Evolutionary conservation across 2,113 vertebrate genomes (phyloP).

Genomic region (Strix uralensis): DNA sequence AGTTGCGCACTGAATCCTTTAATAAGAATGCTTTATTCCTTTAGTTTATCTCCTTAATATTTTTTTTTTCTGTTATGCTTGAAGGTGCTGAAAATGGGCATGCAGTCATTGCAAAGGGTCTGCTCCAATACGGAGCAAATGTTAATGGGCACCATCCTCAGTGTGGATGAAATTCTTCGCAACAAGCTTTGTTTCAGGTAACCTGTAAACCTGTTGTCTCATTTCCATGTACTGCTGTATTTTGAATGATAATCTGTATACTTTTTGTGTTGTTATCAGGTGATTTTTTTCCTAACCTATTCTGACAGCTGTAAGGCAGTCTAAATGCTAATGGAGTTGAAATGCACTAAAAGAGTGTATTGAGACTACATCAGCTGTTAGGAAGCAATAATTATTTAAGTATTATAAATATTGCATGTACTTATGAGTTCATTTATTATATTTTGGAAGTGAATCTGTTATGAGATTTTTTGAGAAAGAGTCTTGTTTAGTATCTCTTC

Average conservation of each 20-base stretch:
- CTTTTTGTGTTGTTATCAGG: neutral
- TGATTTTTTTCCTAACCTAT: constrained; percentile 44
- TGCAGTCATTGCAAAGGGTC: constrained; percentile 59
- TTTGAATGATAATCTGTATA: constrained; percentile 19
- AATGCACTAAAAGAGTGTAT: neutral
- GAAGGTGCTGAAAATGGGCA: constrained; percentile 72
- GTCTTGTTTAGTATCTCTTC: neutral
- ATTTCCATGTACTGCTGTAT: constrained; percentile 30
- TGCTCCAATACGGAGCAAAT: constrained; percentile 73
- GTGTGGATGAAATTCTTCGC: constrained; percentile 82
- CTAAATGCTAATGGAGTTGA: constrained; percentile 63
- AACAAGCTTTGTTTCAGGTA: constrained; percentile 79
- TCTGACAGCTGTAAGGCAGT: constrained; percentile 19
- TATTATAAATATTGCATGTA: constrained; percentile 22
- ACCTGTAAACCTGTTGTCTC: neutral
- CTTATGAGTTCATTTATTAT: constrained; percentile 32
- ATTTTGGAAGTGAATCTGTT: constrained; percentile 35
- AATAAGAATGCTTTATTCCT: neutral
- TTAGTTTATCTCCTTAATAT: neutral
- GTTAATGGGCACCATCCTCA: constrained; percentile 78
- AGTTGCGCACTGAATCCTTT: neutral
- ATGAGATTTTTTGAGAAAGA: neutral
- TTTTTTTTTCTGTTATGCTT: neutral
- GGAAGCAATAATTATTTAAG: constrained; percentile 30
- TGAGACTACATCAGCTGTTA: neutral